Evolutionary conservation across 2,888 invertebrate species (phyloP).

Genomic region (Leptinotarsa tumamoca): DNA sequence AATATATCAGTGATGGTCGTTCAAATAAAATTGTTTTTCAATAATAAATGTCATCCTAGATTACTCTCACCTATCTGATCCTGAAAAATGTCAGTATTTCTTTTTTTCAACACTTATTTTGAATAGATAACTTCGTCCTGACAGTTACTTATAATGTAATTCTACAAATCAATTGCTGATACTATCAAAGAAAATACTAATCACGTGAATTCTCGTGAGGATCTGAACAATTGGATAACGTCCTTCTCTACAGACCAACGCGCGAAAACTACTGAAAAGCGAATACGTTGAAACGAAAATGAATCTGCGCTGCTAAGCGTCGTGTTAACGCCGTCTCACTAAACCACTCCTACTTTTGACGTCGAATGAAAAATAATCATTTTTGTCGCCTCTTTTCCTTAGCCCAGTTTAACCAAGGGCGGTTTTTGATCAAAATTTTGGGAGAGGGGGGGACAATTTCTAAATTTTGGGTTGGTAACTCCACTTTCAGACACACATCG

Average conservation of each 20-base stretch:
- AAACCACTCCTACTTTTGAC: conserved; percentile 3
- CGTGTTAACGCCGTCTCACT: conserved; percentile 7
- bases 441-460: fast-evolving
- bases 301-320: conserved; percentile 14
- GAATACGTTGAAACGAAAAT: conserved; percentile 8
- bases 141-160: too few relatives aligned
- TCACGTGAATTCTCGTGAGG: neutral
- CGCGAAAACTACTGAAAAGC: conserved; percentile 15
- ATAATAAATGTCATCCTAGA: too few relatives aligned
- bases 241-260: neutral
- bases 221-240: neutral
- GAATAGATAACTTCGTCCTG: too few relatives aligned
- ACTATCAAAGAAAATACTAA: neutral
- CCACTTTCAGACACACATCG: too few relatives aligned
- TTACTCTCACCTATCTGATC: too few relatives aligned
- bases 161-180: neutral
- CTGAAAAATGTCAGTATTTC: too few relatives aligned
- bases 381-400: neutral
- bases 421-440: too few relatives aligned
- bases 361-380: neutral
- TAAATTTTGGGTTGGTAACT: too few relatives aligned
- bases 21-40: too few relatives aligned
- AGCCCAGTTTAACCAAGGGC: too few relatives aligned
- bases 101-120: too few relatives aligned
- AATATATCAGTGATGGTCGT: too few relatives aligned